Conservation (phyloP, 2,888 invertebrate genomes). For the Melanostoma mellinum region DNA sequence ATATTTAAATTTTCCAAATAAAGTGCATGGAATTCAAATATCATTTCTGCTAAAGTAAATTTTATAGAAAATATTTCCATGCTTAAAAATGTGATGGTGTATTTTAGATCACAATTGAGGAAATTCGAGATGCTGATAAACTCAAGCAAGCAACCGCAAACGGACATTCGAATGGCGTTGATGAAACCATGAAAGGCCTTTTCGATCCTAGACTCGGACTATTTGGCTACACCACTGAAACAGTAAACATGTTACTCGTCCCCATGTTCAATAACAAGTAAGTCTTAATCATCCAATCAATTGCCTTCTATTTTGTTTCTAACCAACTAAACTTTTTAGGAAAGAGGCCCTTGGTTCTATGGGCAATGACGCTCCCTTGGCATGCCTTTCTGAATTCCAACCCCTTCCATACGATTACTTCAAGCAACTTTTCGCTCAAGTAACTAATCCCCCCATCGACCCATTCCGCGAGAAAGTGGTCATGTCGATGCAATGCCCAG, state of each 20-base stretch:
- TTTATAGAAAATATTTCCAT: too few species aligned
- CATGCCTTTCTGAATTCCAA: conserved; percentile 97
- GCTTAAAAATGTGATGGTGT: too few species aligned
- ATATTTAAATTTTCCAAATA: too few species aligned
- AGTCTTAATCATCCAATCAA: conserved; percentile 78
- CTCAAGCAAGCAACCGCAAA: conserved; percentile 77
- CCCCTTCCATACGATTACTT: conserved; percentile 98
- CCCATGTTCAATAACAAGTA: conserved; percentile 98
- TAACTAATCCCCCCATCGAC: conserved; percentile 99
- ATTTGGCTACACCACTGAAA: conserved; percentile 97
- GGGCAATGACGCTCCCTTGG: conserved; percentile 99
- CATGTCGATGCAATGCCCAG: conserved; percentile 98
- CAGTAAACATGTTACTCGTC: conserved; percentile 94
- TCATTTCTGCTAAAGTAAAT: background rate
- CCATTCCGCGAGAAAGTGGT: conserved; percentile 99
- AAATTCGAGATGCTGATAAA: conserved; percentile 86
- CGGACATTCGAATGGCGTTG: conserved; percentile 78
- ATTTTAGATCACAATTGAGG: conserved; percentile 90
- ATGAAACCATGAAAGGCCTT: conserved; percentile 83
- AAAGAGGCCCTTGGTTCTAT: conserved; percentile 99
- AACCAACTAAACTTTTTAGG: conserved; percentile 82
- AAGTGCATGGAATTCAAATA: too few species aligned
- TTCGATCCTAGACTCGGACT: conserved; percentile 93
- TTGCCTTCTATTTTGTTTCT: background rate
- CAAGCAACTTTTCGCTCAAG: conserved; percentile 99